Conservation (phyloP, 1,140 invertebrate genomes). For the Euwallacea similis region DNA sequence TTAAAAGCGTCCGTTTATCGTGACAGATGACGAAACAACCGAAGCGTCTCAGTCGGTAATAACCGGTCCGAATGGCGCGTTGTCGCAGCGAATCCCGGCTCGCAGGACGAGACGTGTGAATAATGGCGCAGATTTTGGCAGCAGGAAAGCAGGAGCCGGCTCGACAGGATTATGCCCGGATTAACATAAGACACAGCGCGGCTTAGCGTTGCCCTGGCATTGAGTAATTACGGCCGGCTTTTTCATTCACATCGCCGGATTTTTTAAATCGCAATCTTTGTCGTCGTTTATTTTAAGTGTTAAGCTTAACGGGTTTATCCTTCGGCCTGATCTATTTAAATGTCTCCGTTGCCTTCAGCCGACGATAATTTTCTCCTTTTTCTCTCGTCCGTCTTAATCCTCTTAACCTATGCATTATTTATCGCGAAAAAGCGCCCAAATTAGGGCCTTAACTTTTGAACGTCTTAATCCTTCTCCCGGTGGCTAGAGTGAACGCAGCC, state of each 20-base stretch:
- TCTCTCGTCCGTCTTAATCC: constrained; percentile 16
- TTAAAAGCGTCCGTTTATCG: constrained; percentile 31
- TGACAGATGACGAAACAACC: constrained; percentile 46
- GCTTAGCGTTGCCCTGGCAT: constrained; percentile 52
- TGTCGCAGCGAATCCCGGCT: constrained; percentile 10
- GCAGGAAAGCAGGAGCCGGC: constrained; percentile 50
- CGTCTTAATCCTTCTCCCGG: background rate
- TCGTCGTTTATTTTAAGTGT: constrained; percentile 50
- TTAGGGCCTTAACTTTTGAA: background rate
- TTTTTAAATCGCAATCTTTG: constrained; percentile 51
- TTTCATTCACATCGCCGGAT: constrained; percentile 44
- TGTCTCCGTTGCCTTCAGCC: constrained; percentile 21
- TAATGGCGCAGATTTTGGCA: constrained; percentile 45
- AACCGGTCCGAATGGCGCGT: constrained; percentile 33
- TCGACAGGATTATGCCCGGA: constrained; percentile 53
- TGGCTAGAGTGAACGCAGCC: background rate
- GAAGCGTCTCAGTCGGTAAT: constrained; percentile 44
- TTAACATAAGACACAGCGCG: constrained; percentile 54
- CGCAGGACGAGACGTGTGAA: constrained; percentile 43
- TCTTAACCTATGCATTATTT: constrained; percentile 9
- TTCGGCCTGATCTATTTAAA: constrained; percentile 38
- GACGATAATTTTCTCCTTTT: constrained; percentile 25
- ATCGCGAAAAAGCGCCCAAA: background rate
- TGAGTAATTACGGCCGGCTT: constrained; percentile 51
- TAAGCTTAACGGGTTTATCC: constrained; percentile 44